Base-by-base conservation (phyloP, 1,140 invertebrate genomes). In the Drosophila erecta region DNA sequence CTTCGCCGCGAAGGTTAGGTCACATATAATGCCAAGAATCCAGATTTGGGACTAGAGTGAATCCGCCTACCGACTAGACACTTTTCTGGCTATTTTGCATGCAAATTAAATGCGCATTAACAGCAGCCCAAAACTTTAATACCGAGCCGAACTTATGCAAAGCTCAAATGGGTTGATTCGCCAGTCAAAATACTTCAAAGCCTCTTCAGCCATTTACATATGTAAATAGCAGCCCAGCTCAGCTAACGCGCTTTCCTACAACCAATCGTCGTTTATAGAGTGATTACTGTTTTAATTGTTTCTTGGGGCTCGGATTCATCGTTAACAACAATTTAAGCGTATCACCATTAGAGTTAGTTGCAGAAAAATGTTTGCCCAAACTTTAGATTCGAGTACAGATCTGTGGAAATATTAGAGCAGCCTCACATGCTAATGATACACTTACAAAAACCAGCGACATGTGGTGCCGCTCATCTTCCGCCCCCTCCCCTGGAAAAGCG, bases 101-200 rank as follows among this genome's bases (percentile, higher is more conserved):
- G 74, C 79, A 87, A 78, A 87, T 87, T 78, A 75, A 86, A 75
- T 78, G 54, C 59, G 77, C 77, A 84, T 80, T 86, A 85, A 44
- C 55, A 81, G 22, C 57, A 30, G 61, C 38, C 64, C 49, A 44
- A 70, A 79, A 79, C 83, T 81, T 86, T 65, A 79, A 81, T 71
- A 50, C 69, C 72, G 57, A 72, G 40, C 41, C 54, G 24, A 51
- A 73, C 69, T 84, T 84, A 84, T 84, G 76, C 81, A 85, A 84
- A 84, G 66, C 60, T 57, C 38, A 79, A 80, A 84, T 73, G 76
- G 72, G 74, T 64, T 66, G 43, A 40, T 65, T 50, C 51, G 47
- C 27, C 17, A 24, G 12, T 46, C 41, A 51, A 64, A 78, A 74
- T 62, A 62, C 37, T 62, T 54, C 49, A 71, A 70, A 81, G 61